Evolutionary conservation across 2,797 vertebrate species (phyloP), one percentile per base, ranked within the genome.

Genomic region (Spea hammondii): DNA sequence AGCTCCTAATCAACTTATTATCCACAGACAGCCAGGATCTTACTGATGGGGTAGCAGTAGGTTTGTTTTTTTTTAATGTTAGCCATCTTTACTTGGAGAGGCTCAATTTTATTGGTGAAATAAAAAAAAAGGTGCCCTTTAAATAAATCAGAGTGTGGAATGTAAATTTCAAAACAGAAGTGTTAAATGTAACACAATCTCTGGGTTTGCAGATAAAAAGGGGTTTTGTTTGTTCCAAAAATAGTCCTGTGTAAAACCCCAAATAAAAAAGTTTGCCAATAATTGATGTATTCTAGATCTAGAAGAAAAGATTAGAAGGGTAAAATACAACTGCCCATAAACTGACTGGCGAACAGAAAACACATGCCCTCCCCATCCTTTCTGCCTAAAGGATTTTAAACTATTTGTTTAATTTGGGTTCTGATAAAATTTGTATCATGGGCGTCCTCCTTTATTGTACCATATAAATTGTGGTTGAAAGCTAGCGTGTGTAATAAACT

Each of bases 201-300:
- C 45, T 59, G 8, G 68, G 8, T 70, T 70, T 60, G 65, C 75
- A 77, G 75, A 77, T 77, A 70, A 77, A 77, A 32, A 67, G 47
- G 66, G 75, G 70, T 77, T 76, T 70, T 44, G 47, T 70, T 59
- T 77, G 75, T 67, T 77, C 66, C 67, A 70, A 70, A 77, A 77
- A 70, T 77, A 77, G 75, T 46, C 48, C 47, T 14, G 17, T 70
- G 57, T 64, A 70, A 70, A 45, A 55, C 49, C 6, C 66, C 64
- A 64, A 64, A 77, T 64, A 64, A 32, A 4, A 48, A 17, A 69
- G 74, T 77, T 77, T 64, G 48, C 57, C 67, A 77, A 49, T 70
- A 11, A 8, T 17, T 77, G 5, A n/a, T 60, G 65, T 68, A 57
- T 76, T 53, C 45, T 59, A 54, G 4, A 32, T 17, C 59, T 7